Conservation (phyloP, 2,797 vertebrate species). For the Alfaro cultratus region DNA sequence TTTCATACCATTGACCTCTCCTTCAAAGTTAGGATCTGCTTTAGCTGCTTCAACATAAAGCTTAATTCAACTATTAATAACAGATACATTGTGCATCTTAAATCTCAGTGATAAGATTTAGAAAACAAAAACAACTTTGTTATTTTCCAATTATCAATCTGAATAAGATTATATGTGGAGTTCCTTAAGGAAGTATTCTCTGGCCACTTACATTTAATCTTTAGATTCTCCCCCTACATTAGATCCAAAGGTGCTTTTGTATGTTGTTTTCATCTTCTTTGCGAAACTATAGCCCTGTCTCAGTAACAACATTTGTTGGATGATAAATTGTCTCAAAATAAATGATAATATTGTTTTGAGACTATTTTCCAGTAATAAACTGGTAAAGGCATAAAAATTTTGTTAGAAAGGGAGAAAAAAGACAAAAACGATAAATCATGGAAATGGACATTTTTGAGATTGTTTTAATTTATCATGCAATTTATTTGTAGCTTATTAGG, state of each 20-base stretch:
- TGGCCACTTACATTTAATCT: not conserved
- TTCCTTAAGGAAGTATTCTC: not conserved
- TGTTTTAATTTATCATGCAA: too few relatives aligned
- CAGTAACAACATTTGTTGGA: too few relatives aligned
- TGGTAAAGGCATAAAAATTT: too few relatives aligned
- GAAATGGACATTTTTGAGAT: too few relatives aligned
- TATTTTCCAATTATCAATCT: not conserved
- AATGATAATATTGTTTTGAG: too few relatives aligned
- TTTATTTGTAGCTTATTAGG: too few relatives aligned
- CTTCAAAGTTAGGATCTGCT: not conserved
- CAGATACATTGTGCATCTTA: not conserved
- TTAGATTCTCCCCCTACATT: not conserved
- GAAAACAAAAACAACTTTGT: not conserved
- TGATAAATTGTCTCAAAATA: too few relatives aligned
- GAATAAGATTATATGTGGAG: not conserved
- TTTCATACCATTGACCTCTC: not conserved
- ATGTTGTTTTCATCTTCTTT: too few relatives aligned
- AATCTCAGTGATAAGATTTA: not conserved
- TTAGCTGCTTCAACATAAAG: not conserved
- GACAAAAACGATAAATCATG: too few relatives aligned
- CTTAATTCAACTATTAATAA: not conserved
- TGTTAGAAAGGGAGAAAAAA: too few relatives aligned
- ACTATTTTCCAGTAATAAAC: too few relatives aligned
- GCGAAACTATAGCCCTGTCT: too few relatives aligned
- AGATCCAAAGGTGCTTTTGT: not conserved